Base-by-base conservation (phyloP, 1,140 invertebrate genomes). In the Drosophila sproati region DNA sequence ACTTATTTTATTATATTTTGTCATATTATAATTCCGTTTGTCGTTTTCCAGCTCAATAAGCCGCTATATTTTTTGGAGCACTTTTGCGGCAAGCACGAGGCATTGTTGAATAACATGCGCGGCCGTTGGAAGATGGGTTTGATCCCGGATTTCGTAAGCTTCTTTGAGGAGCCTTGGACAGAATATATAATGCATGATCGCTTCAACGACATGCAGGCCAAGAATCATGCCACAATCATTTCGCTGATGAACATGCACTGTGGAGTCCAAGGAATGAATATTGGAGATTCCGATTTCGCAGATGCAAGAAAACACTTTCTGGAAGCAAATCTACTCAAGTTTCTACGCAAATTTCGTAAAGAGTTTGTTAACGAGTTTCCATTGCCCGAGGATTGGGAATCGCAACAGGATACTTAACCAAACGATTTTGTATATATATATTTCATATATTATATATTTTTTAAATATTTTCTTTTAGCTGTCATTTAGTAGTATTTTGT, bases 161-260 rank as follows among this genome's bases (percentile, higher is more conserved):
- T 57, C 20, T 89, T 88, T 5, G 28, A 83, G 39, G 34, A 67
- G 3, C 85, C 83, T 3, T 88, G 83, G 83, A 88, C 83, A 0
- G 83, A 88, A 34, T 71, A 72, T 3, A 28, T 88, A 2, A 80
- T 88, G 83, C 83, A 88, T 37, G 85, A 88, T 35, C 54, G 73
- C 2, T 88, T 89, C 32, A 55, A 52, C 1, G 85, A 88, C 4
- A 12, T 88, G 31, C 83, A 85, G 6, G 2, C 35, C 1, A 66
- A 73, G 29, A 88, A 88, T 28, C 69, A 69, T 5, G 2, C 32
- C 0, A 32, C 62, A 0, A 43, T 87, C n/a, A 57, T 62, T 5
- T 34, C 80, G 6, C n/a, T 87, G 32, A 7, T 83, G 48, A 62
- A 72, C 20, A 68, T 52, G 34, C 1, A 61, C 3, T 20, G 0